Evolutionary conservation across 2,888 invertebrate genomes (phyloP), one percentile per base, ranked within the genome.

Genomic region (Acronicta aceris): DNA sequence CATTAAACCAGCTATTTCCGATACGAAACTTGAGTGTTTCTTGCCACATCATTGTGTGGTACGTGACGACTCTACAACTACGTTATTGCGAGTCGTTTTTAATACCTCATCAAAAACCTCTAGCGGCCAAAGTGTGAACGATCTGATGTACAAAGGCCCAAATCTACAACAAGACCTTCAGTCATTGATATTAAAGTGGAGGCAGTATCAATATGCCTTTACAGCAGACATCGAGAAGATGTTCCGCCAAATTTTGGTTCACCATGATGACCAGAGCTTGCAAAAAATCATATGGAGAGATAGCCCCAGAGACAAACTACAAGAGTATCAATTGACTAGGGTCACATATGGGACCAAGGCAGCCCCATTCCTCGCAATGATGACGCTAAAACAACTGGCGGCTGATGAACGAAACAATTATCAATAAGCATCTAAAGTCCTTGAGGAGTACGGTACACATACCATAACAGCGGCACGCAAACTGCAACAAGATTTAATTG

Each of bases 151-250:
- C 16, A 57, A 25, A 40, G 59, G 41, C 2, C 60, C 27, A 15
- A 60, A 55, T 27, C 50, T 38, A n/a, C 62, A 21, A 13, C 57
- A 46, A 40, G 48, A 40, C 15, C 40, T 55, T 5, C 47, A 55
- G 8, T 6, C 27, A 0, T 40, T 46, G 5, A 21, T 47, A 13
- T 21, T 46, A 8, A 33, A 48, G 16, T 60, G 65, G 64, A n/a
- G n/a, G n/a, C n/a, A n/a, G n/a, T n/a, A n/a, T n/a, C n/a, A n/a
- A n/a, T n/a, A n/a, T n/a, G n/a, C 56, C 0, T 60, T 57, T 30
- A 65, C 54, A 2, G 57, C 65, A 0, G 65, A 60, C 15, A 60
- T 60, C 3, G 60, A 65, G 30, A 50, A 50, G 13, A 46, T 46
- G 46, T 46, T 46, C n/a, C 15, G 46, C 12, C 21, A 15, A 33